Evolutionary conservation across 1,140 invertebrate species (phyloP), one percentile per base, ranked within the genome.

Genomic region (Aphidius gifuensis): DNA sequence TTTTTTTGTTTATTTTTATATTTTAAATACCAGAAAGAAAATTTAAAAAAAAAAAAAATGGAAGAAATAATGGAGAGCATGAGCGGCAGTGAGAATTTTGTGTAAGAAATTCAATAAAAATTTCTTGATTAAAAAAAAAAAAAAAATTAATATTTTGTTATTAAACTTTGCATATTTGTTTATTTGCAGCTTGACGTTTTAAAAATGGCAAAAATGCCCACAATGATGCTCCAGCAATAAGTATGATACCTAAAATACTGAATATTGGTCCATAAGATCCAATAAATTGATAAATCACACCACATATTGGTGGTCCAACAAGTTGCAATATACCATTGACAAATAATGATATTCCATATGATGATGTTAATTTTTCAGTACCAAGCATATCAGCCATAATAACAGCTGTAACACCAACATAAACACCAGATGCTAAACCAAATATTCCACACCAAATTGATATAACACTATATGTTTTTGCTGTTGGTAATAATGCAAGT

Each of bases 371-470:
- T n/a, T 89, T 82, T 66, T 94, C 91, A 2, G 88, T 87, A 1
- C 92, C 92, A 2, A 94, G 72, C 86, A 92, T 88, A 74, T 93
- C 91, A 0, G 90, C 90, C 89, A 93, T 91, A 1, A 92, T 90
- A 39, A 93, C 87, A 3, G 91, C 91, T 2, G 90, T 92, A 2
- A 93, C 87, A 11, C 92, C 92, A 0, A 92, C 89, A 71, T 92
- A 93, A n/a, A 88, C 85, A n/a, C 92, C 91, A 0, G 91, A 92
- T 7, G 90, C 86, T 5, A 94, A 75, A 1, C 92, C 92, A 71
- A 93, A 93, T 2, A 90, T 70, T 2, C 86, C 85, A 75, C 91
- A 93, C 68, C 86, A 89, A 9, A 83, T 79, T 44, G 87, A 85
- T 3, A 92, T 80, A 11, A 81, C 78, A 0, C 43, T 49, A 55